Conservation (phyloP, 1,140 invertebrate species). For the Hesperophylax magnus region DNA sequence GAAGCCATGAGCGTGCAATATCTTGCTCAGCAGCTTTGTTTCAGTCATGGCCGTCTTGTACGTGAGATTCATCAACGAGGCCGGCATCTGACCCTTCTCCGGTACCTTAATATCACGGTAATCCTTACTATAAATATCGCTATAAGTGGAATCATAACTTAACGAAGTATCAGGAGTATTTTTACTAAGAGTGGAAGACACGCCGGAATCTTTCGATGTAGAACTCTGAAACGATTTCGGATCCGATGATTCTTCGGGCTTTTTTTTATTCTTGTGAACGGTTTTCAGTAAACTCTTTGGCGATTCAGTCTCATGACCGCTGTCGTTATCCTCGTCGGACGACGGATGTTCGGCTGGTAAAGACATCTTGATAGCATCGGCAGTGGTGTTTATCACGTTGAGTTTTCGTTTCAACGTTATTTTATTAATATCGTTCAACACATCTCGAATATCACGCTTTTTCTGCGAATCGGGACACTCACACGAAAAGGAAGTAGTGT, state of each 20-base stretch:
- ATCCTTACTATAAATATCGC: slow-evolving; percentile 42
- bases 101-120: slow-evolving; percentile 60
- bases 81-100: slow-evolving; percentile 74
- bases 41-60: slow-evolving; percentile 87
- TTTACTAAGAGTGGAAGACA: slow-evolving; percentile 15
- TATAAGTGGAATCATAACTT: slow-evolving; percentile 30
- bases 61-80: slow-evolving; percentile 80
- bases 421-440: slow-evolving; percentile 67
- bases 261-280: slow-evolving; percentile 43
- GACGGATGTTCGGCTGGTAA: neutral
- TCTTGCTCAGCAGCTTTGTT: slow-evolving; percentile 81
- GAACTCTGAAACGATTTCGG: neutral
- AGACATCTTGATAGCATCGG: slow-evolving; percentile 18
- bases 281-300: slow-evolving; percentile 14
- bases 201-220: slow-evolving; percentile 18
- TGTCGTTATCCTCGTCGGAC: slow-evolving; percentile 23
- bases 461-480: slow-evolving; percentile 56
- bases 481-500: neutral
- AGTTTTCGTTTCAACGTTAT: slow-evolving; percentile 67
- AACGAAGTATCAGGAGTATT: slow-evolving; percentile 16
- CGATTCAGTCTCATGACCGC: slow-evolving; percentile 27
- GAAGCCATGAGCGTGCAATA: slow-evolving; percentile 83
- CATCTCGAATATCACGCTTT: slow-evolving; percentile 68
- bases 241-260: neutral
- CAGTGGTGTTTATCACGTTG: slow-evolving; percentile 61